A percentile compares a stretch with the other conserved stretches of the same genome.
Conservation (phyloP, 2,888 invertebrate genomes). For the Aquatica leii region DNA sequence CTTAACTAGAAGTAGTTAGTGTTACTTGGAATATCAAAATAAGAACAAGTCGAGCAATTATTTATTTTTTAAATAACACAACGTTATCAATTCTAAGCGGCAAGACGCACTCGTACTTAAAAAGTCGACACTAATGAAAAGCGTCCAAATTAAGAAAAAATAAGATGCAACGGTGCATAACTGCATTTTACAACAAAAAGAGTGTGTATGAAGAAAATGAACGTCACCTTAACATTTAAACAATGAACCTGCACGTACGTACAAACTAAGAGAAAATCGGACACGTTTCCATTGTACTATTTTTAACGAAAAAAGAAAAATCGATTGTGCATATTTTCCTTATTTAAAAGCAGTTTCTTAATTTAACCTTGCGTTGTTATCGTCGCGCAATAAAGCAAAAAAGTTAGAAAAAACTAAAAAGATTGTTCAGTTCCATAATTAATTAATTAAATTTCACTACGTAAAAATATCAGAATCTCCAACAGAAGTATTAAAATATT, state of each 20-base stretch:
- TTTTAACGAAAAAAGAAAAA: neutral
- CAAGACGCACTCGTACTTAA: too few species aligned
- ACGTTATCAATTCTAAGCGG: too few species aligned
- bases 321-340: conserved; percentile 4
- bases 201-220: neutral
- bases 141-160: neutral
- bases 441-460: too few species aligned
- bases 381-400: too few species aligned
- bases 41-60: conserved; percentile 3
- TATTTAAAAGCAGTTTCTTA: too few species aligned
- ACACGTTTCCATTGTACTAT: conserved; percentile 17
- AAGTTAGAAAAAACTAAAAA: too few species aligned
- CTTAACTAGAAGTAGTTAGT: conserved; percentile 18
- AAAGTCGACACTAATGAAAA: too few species aligned
- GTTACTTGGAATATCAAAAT: conserved; percentile 12
- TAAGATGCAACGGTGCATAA: conserved; percentile 7
- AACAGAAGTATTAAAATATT: too few species aligned
- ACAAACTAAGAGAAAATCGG: conserved; percentile 7
- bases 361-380: too few species aligned
- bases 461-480: too few species aligned
- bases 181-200: conserved; percentile 1
- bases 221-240: conserved; percentile 14
- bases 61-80: neutral
- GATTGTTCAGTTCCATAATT: too few species aligned
- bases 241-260: conserved; percentile 17